phyloP scores from a whole-genome alignment of 2,888 invertebrate species.

The Andrena camellia region DNA sequence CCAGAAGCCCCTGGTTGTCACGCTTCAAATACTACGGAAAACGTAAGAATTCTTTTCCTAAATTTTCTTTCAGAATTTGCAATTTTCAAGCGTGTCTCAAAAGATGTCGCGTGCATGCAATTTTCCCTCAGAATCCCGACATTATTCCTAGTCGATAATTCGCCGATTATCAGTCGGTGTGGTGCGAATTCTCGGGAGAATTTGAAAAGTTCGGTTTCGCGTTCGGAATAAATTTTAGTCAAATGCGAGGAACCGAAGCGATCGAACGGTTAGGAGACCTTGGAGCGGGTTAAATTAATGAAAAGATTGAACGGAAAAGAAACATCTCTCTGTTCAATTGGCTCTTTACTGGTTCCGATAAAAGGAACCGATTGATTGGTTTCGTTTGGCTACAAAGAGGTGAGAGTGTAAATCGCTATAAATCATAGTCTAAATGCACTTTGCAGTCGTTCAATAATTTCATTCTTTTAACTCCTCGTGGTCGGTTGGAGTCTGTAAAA shows the following conservation, averaged over 20 bases:
- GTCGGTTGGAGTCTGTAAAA: neutral
- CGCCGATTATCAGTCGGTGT: neutral
- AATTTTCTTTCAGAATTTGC: neutral
- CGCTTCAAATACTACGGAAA: too few species aligned
- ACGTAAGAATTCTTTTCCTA: too few species aligned
- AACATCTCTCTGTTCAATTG: neutral
- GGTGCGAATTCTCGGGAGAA: neutral
- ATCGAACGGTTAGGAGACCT: neutral
- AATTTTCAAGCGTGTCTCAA: neutral
- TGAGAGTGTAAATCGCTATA: conserved; percentile 1
- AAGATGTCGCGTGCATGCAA: conserved; percentile 36
- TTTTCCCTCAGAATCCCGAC: neutral
- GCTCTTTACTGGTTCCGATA: neutral
- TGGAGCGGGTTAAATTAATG: neutral
- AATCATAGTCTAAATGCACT: neutral
- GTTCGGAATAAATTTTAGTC: neutral
- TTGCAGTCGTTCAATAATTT: neutral
- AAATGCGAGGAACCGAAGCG: neutral
- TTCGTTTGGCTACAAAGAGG: neutral
- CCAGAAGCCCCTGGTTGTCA: too few species aligned
- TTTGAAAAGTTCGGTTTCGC: conserved; percentile 8
- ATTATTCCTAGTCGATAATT: conserved; percentile 21
- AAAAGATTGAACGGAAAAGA: neutral
- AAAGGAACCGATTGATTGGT: conserved; percentile 22
- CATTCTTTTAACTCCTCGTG: neutral